Base-by-base conservation (phyloP, 2,113 vertebrate species). In the Cyprinus carpio region DNA sequence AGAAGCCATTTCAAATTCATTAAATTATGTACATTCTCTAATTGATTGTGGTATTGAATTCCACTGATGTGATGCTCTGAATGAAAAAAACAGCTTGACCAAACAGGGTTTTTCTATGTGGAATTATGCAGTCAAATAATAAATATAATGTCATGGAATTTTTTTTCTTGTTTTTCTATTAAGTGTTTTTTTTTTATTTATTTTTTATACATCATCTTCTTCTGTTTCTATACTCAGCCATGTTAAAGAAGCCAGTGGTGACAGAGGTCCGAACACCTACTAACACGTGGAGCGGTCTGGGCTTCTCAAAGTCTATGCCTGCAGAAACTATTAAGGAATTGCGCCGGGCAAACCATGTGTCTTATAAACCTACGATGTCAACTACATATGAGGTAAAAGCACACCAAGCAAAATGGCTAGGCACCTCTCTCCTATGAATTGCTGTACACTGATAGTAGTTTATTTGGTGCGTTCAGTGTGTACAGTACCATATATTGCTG, bases 291-390 rank as follows among this genome's bases (percentile, higher is more conserved):
- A 99, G 98, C n/a, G 98, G 98, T 25, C 95, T 99, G 80, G 98
- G 98, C 4, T 99, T 99, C 91, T 99, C 98, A 25, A 99, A 99
- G 88, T 99, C 98, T 29, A 99, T 99, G 98, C 98, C 98, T 23
- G 98, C 98, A 0, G 98, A 99, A 91, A 99, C 98, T 23, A 99
- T 99, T 92, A 99, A 99, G 91, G 98, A 99, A 86, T 91, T 99
- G 83, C 94, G 98, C 84, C 93, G 97, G 86, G 97, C 98, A 0
- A 98, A 99, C 88, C 98, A 99, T 0, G 96, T 98, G 2, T 91
- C 96, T 0, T 99, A 99, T 91, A 99, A 98, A 84, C 98, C 98
- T 87, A 84, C 62, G 16, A 89, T 89, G 85, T 85, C 83, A 58
- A 89, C 88, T 58, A 89, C 85, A 4, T 89, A 89, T 29, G 88